Evolutionary conservation across 2,888 invertebrate genomes (phyloP), one percentile per base, ranked within the genome.

Genomic region (Agriotes lineatus): DNA sequence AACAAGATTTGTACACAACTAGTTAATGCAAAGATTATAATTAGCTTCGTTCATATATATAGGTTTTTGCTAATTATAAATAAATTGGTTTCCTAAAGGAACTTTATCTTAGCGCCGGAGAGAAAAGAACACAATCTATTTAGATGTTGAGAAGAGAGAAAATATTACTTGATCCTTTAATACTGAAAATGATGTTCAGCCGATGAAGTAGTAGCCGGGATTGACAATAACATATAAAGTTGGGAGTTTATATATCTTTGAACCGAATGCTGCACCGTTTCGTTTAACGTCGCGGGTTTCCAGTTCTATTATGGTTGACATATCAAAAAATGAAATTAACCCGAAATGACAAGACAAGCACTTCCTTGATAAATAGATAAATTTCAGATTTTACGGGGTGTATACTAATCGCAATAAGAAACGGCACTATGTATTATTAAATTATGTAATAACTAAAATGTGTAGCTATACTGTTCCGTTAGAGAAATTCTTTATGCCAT

Each of bases 141-240:
- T 44, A 10, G 44, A 48, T n/a, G 19, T 48, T 12, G 48, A 22
- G 22, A 48, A 19, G 19, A 19, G 20, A 48, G 48, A 48, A 48
- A 48, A 48, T 48, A 48, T 48, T 48, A 22, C 48, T 48, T 48
- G 48, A 48, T 48, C 48, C 48, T 19, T 48, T 48, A 48, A 48
- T 48, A 48, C 48, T 20, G 25, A 48, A 48, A 48, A 48, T 48
- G 48, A 48, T 48, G 48, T 48, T 48, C 48, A 48, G 12, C 12
- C 22, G 48, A 48, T 48, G 48, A 48, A 48, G 22, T n/a, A 22
- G 12, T 48, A 48, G 48, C 20, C 22, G 22, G 48, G 48, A 48
- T 48, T 48, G 48, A 48, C 48, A 48, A 48, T 48, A 48, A 22
- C n/a, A n/a, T n/a, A n/a, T 19, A 48, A 22, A 22, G 48, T 48